Evolutionary conservation across 1,140 invertebrate genomes (phyloP), one percentile per base, ranked within the genome.

Genomic region (Thaumatotibia leucotreta): DNA sequence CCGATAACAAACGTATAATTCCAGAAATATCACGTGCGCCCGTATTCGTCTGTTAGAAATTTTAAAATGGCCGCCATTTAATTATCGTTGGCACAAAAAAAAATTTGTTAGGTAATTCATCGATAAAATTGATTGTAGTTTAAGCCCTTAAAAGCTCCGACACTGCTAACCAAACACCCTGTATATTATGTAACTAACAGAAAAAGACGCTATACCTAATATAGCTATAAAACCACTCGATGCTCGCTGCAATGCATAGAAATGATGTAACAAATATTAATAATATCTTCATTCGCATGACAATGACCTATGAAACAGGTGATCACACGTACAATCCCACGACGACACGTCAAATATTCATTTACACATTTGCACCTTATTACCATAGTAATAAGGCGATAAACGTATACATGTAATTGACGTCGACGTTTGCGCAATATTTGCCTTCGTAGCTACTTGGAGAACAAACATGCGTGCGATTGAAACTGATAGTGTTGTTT

Each of bases 231-330:
- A 20, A 20, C 14, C 39, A 45, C 17, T 45, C 39, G 5, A 39
- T 39, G n/a, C 24, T 17, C 4, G 29, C 5, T 31, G 14, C n/a
- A 24, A 58, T 27, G 52, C 27, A 58, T 27, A 58, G 50, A 24
- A 54, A 29, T 58, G 24, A 58, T 27, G 52, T 58, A 58, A 52
- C 50, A 52, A 31, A 24, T n/a, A n/a, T n/a, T n/a, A n/a, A n/a
- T 58, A 58, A 58, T 58, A 58, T 58, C 52, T 58, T 27, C 24
- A 58, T 31, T 29, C 52, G 52, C 52, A 58, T 31, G 52, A 58
- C 52, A 58, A 58, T 58, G 52, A 58, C 52, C 52, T 58, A 58
- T 17, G 24, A 58, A 58, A 27, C 11, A 58, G 24, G 52, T 58
- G 52, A 58, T 58, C 52, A 29, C 52, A 58, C 52, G 52, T 58